Conservation (phyloP, 2,888 invertebrate species). For the Amblyjoppa fuscipennis region DNA sequence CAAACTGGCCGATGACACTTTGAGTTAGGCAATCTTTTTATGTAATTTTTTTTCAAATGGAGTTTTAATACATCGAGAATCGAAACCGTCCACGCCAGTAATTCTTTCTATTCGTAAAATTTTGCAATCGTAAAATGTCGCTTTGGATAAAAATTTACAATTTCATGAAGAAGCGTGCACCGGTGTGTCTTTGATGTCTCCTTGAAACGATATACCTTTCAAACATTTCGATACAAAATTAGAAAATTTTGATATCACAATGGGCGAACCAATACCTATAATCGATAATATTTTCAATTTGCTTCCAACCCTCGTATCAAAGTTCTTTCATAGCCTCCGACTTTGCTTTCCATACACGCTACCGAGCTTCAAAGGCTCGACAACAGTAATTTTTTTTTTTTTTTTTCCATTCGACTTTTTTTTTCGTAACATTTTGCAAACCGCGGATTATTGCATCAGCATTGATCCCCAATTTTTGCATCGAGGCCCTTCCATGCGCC, state of each 20-base stretch:
- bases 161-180: too few species aligned
- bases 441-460: constrained; percentile 13
- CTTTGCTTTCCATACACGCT: background rate
- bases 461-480: constrained; percentile 42
- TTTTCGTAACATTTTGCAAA: constrained; percentile 1
- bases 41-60: too few species aligned
- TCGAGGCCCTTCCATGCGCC: constrained; percentile 56
- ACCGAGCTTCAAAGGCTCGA: background rate
- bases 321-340: background rate
- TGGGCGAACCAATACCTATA: background rate
- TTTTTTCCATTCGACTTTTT: background rate
- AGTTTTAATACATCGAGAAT: too few species aligned
- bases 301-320: background rate
- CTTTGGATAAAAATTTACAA: too few species aligned
- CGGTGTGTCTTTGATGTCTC: too few species aligned
- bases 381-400: background rate
- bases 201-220: background rate
- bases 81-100: too few species aligned
- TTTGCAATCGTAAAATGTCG: too few species aligned
- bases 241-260: background rate
- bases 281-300: background rate
- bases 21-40: too few species aligned
- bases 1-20: background rate
- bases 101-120: too few species aligned
- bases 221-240: background rate